Percentiles rank a stretch among this genome's conserved stretches.
phyloP scores from a whole-genome alignment of 2,797 vertebrate genomes.

The Poecilia picta region DNA sequence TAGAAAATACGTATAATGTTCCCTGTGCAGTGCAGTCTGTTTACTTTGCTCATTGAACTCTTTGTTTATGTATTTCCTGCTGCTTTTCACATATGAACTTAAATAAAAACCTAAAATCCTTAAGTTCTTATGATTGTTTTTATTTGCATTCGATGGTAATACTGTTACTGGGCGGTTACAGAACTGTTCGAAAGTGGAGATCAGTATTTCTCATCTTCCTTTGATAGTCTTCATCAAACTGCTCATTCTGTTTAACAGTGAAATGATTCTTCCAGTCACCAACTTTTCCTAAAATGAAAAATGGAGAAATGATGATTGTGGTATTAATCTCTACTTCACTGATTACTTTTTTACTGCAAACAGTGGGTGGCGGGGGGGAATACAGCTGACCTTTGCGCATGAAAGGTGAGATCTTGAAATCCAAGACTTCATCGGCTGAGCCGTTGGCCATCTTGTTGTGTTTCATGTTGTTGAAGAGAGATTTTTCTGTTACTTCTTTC shows the following conservation, averaged over 20 bases:
- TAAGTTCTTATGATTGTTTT: slow-evolving; percentile 9
- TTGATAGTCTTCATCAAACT: slow-evolving; percentile 59
- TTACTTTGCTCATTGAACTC: slow-evolving; percentile 57
- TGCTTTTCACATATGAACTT: slow-evolving; percentile 73
- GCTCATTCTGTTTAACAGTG: slow-evolving; percentile 24
- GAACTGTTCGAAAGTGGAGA: slow-evolving; percentile 28
- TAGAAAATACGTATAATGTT: slow-evolving; percentile 44
- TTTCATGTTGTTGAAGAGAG: slow-evolving; percentile 37
- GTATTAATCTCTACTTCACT: background rate
- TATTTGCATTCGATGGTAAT: background rate
- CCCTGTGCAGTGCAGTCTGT: slow-evolving; percentile 22
- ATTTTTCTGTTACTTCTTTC: slow-evolving; percentile 28
- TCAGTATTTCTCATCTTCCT: slow-evolving; percentile 49
- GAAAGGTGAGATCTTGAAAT: slow-evolving; percentile 32
- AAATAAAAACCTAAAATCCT: slow-evolving; percentile 71
- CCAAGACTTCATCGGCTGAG: background rate
- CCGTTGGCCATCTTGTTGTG: slow-evolving; percentile 25
- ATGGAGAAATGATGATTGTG: background rate
- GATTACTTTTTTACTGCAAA: background rate
- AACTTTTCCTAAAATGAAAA: slow-evolving; percentile 58
- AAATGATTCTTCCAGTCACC: slow-evolving; percentile 70
- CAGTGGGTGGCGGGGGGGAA: slow-evolving; percentile 39
- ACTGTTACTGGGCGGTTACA: slow-evolving; percentile 6
- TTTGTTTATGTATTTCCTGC: slow-evolving; percentile 67
- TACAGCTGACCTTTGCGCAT: slow-evolving; percentile 17